A percentile compares a stretch with the other conserved stretches of the same genome.
These are phyloP conservation scores for Aphaenogaster ashmeadi DNA, from an alignment of 1,140 invertebrate species.

Conservation along the genomic window DNA sequence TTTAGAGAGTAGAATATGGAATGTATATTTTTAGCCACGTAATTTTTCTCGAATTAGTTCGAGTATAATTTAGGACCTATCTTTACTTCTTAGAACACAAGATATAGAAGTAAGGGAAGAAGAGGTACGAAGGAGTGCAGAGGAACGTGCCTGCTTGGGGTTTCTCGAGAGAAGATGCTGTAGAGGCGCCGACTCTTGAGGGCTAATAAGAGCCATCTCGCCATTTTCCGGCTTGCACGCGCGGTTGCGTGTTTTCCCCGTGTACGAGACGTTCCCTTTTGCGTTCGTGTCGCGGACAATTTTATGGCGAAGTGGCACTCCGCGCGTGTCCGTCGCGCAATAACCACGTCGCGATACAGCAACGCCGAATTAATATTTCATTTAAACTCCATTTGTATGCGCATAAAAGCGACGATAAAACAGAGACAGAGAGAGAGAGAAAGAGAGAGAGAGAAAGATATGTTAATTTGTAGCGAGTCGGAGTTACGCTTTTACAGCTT, in stretches of 20 bases:
- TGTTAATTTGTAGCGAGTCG: background rate
- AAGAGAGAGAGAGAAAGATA: background rate
- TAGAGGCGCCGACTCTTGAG: constrained; percentile 24
- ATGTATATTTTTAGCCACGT: constrained; percentile 11
- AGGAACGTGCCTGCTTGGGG: constrained; percentile 46
- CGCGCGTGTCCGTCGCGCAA: background rate
- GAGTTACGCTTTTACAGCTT: background rate
- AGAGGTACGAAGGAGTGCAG: constrained; percentile 15
- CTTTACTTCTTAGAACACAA: background rate
- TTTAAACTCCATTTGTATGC: constrained; percentile 24
- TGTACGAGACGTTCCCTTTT: background rate
- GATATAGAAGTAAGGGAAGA: background rate
- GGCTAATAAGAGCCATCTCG: constrained; percentile 55
- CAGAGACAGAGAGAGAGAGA: background rate
- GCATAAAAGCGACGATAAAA: constrained; percentile 25
- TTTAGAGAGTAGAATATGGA: background rate
- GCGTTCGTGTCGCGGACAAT: constrained; percentile 10
- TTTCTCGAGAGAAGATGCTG: constrained; percentile 54
- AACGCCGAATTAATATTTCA: constrained; percentile 36
- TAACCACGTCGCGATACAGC: background rate
- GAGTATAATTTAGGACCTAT: background rate
- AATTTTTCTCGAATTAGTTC: constrained; percentile 7
- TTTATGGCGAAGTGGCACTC: background rate
- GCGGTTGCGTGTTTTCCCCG: background rate
- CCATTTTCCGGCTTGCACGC: constrained; percentile 36